Evolutionary conservation across 2,797 vertebrate genomes (phyloP).

Genomic region (Acrossocheilus wenchowensis): DNA sequence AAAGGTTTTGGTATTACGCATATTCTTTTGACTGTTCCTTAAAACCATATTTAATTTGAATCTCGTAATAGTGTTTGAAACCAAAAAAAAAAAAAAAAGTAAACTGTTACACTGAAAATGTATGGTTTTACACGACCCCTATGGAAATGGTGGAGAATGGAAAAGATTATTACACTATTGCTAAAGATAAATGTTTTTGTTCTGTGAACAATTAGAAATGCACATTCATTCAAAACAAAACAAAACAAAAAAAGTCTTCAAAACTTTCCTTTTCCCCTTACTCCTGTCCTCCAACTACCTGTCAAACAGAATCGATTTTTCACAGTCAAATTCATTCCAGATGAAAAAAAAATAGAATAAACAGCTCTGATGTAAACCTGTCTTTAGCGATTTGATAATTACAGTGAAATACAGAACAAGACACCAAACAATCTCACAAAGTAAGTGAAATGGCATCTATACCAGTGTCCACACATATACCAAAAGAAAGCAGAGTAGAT

Average conservation of each 20-base stretch:
- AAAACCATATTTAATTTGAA: neutral
- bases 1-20: too few relatives aligned
- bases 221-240: neutral
- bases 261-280: neutral
- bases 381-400: neutral
- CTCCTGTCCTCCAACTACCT: neutral
- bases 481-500: conserved; percentile 56
- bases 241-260: neutral
- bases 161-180: neutral
- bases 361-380: neutral
- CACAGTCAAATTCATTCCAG: too few relatives aligned
- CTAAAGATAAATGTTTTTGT: neutral
- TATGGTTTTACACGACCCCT: neutral
- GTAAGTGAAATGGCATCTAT: conserved; percentile 66
- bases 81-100: neutral
- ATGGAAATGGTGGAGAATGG: neutral
- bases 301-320: too few relatives aligned
- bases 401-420: neutral
- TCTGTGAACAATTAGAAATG: neutral
- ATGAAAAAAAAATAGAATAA: too few relatives aligned
- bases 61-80: neutral
- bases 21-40: neutral
- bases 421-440: conserved; percentile 64
- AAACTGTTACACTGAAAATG: neutral
- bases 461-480: neutral